A percentile compares a stretch with the other conserved stretches of the same genome.
phyloP scores from a whole-genome alignment of 2,797 vertebrate genomes.

The Helicolenus hilgendorfi region DNA sequence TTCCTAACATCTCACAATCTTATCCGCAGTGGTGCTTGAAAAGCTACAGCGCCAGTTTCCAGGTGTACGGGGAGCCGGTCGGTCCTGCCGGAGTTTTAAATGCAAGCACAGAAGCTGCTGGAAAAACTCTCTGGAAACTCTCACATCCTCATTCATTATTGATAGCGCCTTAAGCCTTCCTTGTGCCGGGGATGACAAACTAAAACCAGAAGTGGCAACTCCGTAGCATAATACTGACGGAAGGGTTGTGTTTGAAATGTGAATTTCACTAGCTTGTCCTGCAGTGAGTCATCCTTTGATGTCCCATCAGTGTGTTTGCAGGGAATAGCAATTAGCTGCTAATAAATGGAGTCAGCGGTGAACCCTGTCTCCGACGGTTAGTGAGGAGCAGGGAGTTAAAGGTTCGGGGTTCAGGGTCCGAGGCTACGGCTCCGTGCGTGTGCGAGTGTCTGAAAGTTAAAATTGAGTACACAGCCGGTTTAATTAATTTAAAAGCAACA shows the following conservation, averaged over 20 bases:
- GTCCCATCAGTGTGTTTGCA: slow-evolving; percentile 48
- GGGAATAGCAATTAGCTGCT: slow-evolving; percentile 66
- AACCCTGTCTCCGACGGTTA: slow-evolving; percentile 22
- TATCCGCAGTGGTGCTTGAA: background rate
- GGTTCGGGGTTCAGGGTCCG: slow-evolving; percentile 25
- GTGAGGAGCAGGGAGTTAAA: slow-evolving; percentile 4
- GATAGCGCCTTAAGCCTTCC: slow-evolving; percentile 61
- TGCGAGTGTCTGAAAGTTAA: background rate
- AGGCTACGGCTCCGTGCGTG: slow-evolving; percentile 3
- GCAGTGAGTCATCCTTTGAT: slow-evolving; percentile 62
- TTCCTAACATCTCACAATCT: background rate
- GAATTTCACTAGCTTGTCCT: slow-evolving; percentile 48
- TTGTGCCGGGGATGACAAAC: slow-evolving; percentile 60
- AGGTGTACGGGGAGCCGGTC: slow-evolving; percentile 25
- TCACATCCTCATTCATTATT: slow-evolving; percentile 69
- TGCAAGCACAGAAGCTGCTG: slow-evolving; percentile 23
- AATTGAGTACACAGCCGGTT: slow-evolving; percentile 33
- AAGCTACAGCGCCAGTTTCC: slow-evolving; percentile 17
- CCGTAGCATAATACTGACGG: slow-evolving; percentile 18
- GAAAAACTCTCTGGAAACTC: slow-evolving; percentile 47
- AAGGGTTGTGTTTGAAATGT: slow-evolving; percentile 50
- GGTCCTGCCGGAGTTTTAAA: slow-evolving; percentile 26
- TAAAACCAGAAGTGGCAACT: slow-evolving; percentile 48
- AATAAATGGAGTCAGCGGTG: slow-evolving; percentile 50
- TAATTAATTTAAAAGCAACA: slow-evolving; percentile 65